Conservation (phyloP, 2,888 invertebrate genomes). For the Andrena trimmerana region DNA sequence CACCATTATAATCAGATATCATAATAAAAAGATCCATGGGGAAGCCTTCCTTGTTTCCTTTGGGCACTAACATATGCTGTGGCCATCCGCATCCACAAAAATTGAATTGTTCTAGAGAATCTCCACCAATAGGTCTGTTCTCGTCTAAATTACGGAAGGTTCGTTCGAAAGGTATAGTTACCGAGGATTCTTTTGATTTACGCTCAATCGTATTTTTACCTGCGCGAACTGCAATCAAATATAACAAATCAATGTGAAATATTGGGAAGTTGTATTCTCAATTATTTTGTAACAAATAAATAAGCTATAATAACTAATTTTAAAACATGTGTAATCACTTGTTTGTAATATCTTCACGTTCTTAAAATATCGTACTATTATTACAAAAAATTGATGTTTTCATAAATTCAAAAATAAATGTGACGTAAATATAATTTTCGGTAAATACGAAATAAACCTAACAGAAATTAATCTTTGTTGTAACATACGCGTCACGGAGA, state of each 20-base stretch:
- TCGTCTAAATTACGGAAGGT: slow-evolving; percentile 91
- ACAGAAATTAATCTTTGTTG: background rate
- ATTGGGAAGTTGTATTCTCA: background rate
- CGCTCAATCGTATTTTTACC: slow-evolving; percentile 90
- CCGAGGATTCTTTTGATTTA: slow-evolving; percentile 90
- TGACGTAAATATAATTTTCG: background rate
- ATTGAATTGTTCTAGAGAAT: slow-evolving; percentile 88
- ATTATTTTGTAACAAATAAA: too few species aligned
- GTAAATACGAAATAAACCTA: background rate
- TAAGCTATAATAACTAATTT: too few species aligned
- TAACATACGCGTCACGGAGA: slow-evolving; percentile 88
- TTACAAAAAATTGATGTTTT: too few species aligned
- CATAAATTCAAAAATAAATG: too few species aligned
- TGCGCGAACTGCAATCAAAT: slow-evolving; percentile 87
- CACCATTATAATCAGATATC: slow-evolving; percentile 91
- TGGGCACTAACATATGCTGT: slow-evolving; percentile 92
- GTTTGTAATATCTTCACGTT: too few species aligned
- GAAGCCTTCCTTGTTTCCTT: slow-evolving; percentile 89
- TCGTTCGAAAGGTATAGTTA: slow-evolving; percentile 93
- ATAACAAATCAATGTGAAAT: background rate
- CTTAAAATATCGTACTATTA: background rate
- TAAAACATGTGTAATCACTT: too few species aligned
- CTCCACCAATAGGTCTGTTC: slow-evolving; percentile 87
- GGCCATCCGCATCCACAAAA: slow-evolving; percentile 97
- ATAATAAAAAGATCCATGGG: slow-evolving; percentile 91